Evolutionary conservation across 2,888 invertebrate genomes (phyloP).

Genomic region (Euphydryas editha): DNA sequence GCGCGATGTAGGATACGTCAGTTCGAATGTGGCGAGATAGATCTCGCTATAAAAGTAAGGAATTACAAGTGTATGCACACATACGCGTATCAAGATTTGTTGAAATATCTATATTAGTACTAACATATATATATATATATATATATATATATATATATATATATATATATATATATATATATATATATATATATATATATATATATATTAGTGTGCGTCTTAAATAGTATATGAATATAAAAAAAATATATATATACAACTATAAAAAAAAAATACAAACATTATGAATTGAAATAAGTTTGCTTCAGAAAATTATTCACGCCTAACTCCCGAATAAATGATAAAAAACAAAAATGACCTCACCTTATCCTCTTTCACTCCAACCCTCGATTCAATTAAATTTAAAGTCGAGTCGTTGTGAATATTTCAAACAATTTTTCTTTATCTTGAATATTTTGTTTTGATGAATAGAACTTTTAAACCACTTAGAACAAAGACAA

Average conservation of each 20-base stretch:
- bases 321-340: slow-evolving; percentile 38
- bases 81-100: too few relatives aligned
- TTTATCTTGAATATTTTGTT: background rate
- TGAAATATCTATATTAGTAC: too few relatives aligned
- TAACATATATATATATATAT: too few relatives aligned
- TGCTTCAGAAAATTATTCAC: slow-evolving; percentile 36
- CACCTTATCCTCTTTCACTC: slow-evolving; percentile 35
- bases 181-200: too few relatives aligned
- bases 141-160: too few relatives aligned
- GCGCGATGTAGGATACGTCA: too few relatives aligned
- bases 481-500: too few relatives aligned
- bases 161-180: too few relatives aligned
- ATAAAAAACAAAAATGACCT: slow-evolving; percentile 41
- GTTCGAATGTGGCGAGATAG: background rate
- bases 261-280: background rate
- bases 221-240: background rate
- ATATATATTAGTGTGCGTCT: too few relatives aligned
- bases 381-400: slow-evolving; percentile 39
- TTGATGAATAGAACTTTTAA: background rate
- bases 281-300: background rate
- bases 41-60: background rate
- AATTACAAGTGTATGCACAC: too few relatives aligned
- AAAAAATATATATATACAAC: too few relatives aligned
- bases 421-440: slow-evolving; percentile 29
- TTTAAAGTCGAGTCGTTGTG: slow-evolving; percentile 32